These are phyloP conservation scores for Netelia virgata DNA, from an alignment of 2,888 invertebrate genomes.

Conservation along the genomic window DNA sequence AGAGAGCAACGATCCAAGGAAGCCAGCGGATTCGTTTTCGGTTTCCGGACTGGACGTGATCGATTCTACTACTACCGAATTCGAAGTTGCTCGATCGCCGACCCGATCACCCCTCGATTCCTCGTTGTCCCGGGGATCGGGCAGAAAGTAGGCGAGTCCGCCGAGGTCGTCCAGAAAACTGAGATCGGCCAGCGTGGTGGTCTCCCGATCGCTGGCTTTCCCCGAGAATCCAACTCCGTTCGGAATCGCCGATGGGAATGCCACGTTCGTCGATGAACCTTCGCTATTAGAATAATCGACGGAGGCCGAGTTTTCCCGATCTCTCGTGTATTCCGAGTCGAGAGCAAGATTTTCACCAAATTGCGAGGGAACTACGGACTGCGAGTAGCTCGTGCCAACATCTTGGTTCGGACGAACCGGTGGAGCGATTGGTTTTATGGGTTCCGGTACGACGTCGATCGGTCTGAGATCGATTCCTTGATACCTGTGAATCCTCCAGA, in stretches of 20 bases:
- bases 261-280: not conserved
- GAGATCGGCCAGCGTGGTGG: conserved; percentile 54
- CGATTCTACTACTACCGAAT: not conserved
- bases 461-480: conserved; percentile 70
- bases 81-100: not conserved
- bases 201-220: conserved; percentile 1
- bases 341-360: no score
- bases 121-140: conserved; percentile 51
- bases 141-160: conserved; percentile 66
- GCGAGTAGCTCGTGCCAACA: no score
- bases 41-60: not conserved
- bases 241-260: not conserved
- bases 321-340: not conserved
- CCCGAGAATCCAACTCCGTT: not conserved
- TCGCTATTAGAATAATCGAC: not conserved
- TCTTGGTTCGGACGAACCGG: no score
- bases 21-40: conserved; percentile 31
- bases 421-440: no score
- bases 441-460: conserved; percentile 45
- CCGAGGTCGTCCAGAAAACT: conserved; percentile 71
- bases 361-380: no score
- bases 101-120: not conserved
- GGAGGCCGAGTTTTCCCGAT: not conserved
- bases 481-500: conserved; percentile 74
- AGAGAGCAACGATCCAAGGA: conserved; percentile 44